A percentile compares a stretch with the other conserved stretches of the same genome.
Evolutionary conservation across 2,888 invertebrate genomes (phyloP).

Genomic region (Biston betularia): DNA sequence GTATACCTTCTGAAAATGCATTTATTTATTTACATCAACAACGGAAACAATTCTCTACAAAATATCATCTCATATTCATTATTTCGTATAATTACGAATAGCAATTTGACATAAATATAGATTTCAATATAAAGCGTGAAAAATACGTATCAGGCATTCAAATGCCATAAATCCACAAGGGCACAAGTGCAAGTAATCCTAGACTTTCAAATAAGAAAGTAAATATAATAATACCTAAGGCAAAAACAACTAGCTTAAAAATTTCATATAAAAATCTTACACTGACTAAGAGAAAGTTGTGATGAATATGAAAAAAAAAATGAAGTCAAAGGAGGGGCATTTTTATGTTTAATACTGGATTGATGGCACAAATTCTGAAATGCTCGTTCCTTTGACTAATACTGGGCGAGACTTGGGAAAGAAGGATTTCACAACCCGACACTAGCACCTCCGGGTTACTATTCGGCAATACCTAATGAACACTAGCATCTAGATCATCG

Average conservation of each 20-base stretch:
- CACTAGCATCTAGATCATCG: conserved; percentile 47
- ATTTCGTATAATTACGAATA: conserved; percentile 76
- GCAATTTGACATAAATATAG: conserved; percentile 72
- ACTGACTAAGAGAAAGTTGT: conserved; percentile 84
- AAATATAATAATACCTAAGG: conserved; percentile 80
- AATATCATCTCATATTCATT: conserved; percentile 69
- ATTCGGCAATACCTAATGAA: conserved; percentile 63
- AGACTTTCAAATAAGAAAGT: conserved; percentile 83
- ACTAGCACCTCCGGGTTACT: conserved; percentile 75
- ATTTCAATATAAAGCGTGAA: conserved; percentile 74
- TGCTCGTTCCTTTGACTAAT: conserved; percentile 82
- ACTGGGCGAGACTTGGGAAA: conserved; percentile 80
- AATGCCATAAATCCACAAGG: conserved; percentile 83
- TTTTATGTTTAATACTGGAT: conserved; percentile 78
- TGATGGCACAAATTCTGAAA: conserved; percentile 83
- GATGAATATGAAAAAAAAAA: conserved; percentile 78
- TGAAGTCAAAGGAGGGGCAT: conserved; percentile 79
- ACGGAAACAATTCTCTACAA: conserved; percentile 81
- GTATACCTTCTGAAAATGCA: conserved; percentile 84
- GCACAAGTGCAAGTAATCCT: conserved; percentile 84
- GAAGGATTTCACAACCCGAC: conserved; percentile 84
- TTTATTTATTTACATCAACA: conserved; percentile 82
- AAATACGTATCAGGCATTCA: conserved; percentile 74
- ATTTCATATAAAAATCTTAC: conserved; percentile 81
- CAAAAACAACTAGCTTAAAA: conserved; percentile 84